Evolutionary conservation across 2,113 vertebrate genomes (phyloP).

Genomic region (Toxotes jaculatrix): DNA sequence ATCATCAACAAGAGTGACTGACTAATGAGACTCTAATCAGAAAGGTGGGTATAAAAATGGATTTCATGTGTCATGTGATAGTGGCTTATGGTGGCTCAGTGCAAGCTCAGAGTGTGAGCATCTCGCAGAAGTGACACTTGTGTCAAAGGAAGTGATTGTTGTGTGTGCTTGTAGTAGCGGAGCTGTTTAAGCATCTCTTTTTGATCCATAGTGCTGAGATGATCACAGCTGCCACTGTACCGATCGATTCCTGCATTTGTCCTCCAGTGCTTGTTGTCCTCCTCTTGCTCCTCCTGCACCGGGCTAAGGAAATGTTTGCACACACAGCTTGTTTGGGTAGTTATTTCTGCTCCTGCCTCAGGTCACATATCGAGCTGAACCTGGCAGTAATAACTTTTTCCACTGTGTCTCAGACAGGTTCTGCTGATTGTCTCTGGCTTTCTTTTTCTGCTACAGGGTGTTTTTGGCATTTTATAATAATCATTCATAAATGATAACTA

Average conservation of each 20-base stretch:
- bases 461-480: conserved; percentile 6
- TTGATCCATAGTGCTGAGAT: conserved; percentile 47
- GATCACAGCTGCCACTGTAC: conserved; percentile 29
- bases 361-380: conserved; percentile 67
- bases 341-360: conserved; percentile 66
- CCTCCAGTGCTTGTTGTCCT: conserved; percentile 37
- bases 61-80: background rate
- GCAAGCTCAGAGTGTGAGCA: background rate
- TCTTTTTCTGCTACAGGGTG: conserved; percentile 12
- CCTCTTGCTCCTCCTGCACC: conserved; percentile 15
- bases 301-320: conserved; percentile 50
- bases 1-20: background rate
- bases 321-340: conserved; percentile 53
- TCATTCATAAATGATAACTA: conserved; percentile 9
- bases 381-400: conserved; percentile 59
- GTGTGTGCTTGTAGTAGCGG: background rate
- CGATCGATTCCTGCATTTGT: conserved; percentile 47
- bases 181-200: conserved; percentile 31
- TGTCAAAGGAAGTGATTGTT: conserved; percentile 20
- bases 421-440: conserved; percentile 35
- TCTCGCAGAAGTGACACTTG: conserved; percentile 6
- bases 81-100: background rate
- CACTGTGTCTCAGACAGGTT: conserved; percentile 26
- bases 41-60: conserved; percentile 10
- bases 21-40: background rate